Evolutionary conservation across 37 sponge, comb jelly and placozoan genomes (phyloP), one percentile per base, ranked within the genome.

Genomic region (Crambe crambe): DNA sequence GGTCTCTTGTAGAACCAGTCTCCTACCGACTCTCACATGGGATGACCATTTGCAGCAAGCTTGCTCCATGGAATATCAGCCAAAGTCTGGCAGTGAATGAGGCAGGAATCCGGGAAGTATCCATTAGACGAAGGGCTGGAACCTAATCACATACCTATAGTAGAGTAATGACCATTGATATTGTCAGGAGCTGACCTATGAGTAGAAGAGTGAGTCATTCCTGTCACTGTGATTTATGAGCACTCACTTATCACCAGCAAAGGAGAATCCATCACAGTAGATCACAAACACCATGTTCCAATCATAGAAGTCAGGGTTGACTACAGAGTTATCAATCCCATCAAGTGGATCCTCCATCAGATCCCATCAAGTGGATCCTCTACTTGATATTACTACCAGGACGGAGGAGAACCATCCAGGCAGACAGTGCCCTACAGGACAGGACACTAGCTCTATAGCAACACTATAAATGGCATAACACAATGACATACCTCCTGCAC

Each of bases 241-340:
- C n/a, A 74, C 92, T 79, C 34, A 92, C 92, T 74, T 43, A 63
- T 89, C 59, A 0, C 91, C 91, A 26, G 91, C 54, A 68, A 89
- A 93, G 5, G 94, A 93, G 1, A 77, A 84, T 58, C 94, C 94
- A 78, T 93, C 94, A 83, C 94, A 93, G 81, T 93, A 93, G 37
- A 22, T 60, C 29, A 93, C 17, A 61, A 38, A 89, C n/a, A 79
- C 90, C 39, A 89, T 68, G 38, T 84, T 86, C 87, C 87, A 93
- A 58, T 86, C 56, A 44, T 78, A 80, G 73, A 89, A 93, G 29
- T 86, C 80, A 20, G 90, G 90, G 64, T 93, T 93, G 57, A 56
- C 58, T 10, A 22, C 22, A 17, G 29, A 0, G 59, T 89, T 57
- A 39, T 76, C 68, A 5, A 83, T 83, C 89, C 47, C 22, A 34